These are phyloP conservation scores for Percopsis omiscomaycus DNA, from an alignment of 2,797 vertebrate species.

Conservation along the genomic window DNA sequence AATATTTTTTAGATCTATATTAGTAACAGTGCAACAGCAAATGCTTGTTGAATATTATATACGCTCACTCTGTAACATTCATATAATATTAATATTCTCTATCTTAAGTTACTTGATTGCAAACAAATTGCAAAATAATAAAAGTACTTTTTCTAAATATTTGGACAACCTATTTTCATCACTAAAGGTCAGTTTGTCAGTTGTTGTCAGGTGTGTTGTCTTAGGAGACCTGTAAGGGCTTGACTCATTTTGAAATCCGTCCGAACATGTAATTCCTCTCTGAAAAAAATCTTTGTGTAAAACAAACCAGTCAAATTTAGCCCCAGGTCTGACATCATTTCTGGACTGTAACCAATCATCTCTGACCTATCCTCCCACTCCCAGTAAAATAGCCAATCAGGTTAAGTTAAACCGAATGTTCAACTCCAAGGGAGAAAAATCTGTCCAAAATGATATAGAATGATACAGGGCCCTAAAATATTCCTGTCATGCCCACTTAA, in stretches of 20 bases:
- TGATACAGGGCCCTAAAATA: too few relatives aligned
- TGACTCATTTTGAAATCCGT: background rate
- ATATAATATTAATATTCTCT: constrained; percentile 45
- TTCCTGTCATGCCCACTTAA: too few relatives aligned
- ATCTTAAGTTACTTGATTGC: constrained; percentile 67
- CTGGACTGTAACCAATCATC: too few relatives aligned
- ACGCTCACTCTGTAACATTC: constrained; percentile 50
- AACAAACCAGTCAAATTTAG: too few relatives aligned
- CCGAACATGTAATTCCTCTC: too few relatives aligned
- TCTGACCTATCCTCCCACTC: too few relatives aligned
- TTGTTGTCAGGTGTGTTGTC: background rate
- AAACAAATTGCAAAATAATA: constrained; percentile 68
- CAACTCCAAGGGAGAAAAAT: too few relatives aligned
- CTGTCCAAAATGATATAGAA: too few relatives aligned
- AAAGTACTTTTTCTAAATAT: constrained; percentile 64
- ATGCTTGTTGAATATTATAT: constrained; percentile 49
- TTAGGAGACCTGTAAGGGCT: background rate
- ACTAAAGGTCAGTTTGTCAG: constrained; percentile 28
- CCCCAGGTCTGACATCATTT: too few relatives aligned
- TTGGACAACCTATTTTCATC: constrained; percentile 42
- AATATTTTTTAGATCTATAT: constrained; percentile 49
- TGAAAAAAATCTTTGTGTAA: too few relatives aligned
- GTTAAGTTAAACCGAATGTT: too few relatives aligned
- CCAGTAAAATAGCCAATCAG: too few relatives aligned
- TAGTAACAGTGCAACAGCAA: constrained; percentile 44